Conservation (phyloP, 2,888 invertebrate genomes). For the Dinocampus coccinellae region DNA sequence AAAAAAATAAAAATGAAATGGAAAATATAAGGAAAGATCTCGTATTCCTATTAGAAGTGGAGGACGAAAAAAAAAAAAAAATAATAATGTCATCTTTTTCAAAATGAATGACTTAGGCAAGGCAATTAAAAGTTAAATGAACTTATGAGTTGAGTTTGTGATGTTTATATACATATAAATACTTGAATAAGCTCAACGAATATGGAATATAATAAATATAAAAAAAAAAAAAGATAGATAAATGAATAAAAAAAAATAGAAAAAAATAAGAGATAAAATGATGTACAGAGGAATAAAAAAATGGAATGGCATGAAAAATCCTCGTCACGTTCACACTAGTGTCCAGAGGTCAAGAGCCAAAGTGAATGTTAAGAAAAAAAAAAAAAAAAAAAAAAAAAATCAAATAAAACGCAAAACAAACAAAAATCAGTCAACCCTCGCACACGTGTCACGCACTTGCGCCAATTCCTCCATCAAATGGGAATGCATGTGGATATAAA, state of each 20-base stretch:
- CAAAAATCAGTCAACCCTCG: conserved; percentile 15
- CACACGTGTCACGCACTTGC: conserved; percentile 27
- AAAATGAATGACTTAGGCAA: conserved; percentile 3
- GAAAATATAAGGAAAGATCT: conserved; percentile 17
- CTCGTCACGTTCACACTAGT: not conserved
- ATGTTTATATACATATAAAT: not conserved
- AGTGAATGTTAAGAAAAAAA: not conserved
- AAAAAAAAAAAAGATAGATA: not conserved
- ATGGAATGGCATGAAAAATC: not conserved
- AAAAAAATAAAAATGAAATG: not conserved
- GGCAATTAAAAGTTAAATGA: conserved; percentile 21
- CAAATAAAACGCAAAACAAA: conserved; percentile 13
- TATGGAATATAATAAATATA: no score
- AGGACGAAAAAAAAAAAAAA: not conserved
- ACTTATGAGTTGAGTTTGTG: not conserved
- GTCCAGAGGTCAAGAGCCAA: not conserved
- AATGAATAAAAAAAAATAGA: no score
- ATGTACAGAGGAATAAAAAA: not conserved
- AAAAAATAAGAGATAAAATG: not conserved
- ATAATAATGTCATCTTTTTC: conserved; percentile 5
- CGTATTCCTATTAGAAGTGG: not conserved
- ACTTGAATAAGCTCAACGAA: not conserved
- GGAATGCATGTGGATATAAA: not conserved
- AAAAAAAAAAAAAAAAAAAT: conserved; percentile 10
- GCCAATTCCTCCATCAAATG: conserved; percentile 25